These are phyloP conservation scores for Eutolmus rufibarbis DNA, from an alignment of 2,888 invertebrate genomes.

Conservation along the genomic window DNA sequence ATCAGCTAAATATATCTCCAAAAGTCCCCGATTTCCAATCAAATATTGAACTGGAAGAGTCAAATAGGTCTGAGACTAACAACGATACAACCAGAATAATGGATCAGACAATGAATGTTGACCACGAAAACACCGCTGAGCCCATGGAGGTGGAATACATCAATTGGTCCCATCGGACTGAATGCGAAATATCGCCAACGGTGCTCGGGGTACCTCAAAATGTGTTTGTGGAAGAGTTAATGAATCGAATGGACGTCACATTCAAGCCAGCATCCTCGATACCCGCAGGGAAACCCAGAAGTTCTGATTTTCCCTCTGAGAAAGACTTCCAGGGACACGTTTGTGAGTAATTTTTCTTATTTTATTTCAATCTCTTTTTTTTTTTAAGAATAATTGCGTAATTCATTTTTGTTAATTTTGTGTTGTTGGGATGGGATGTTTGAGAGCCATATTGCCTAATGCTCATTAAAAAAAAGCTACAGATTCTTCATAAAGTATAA, in stretches of 20 bases:
- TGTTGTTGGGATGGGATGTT: neutral
- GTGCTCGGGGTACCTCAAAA: conserved; percentile 51
- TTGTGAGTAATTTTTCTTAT: conserved; percentile 48
- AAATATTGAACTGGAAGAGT: neutral
- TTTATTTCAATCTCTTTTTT: conserved; percentile 19
- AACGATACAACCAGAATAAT: neutral
- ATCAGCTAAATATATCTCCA: neutral
- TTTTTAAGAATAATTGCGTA: neutral
- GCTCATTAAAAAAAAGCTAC: neutral
- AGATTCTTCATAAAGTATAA: too few relatives aligned
- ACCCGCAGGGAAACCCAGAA: neutral
- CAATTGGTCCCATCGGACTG: neutral
- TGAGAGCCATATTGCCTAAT: neutral
- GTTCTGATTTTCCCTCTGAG: neutral
- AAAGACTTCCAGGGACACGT: conserved; percentile 49
- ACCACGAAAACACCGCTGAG: conserved; percentile 45
- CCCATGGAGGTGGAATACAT: conserved; percentile 55
- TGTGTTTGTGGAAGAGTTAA: conserved; percentile 55
- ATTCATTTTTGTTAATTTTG: neutral
- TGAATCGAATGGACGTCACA: conserved; percentile 54
- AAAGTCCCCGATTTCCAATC: neutral
- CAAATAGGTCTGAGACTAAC: neutral
- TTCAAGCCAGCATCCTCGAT: conserved; percentile 50
- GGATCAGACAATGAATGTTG: neutral
- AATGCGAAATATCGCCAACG: neutral